Evolutionary conservation across 2,888 invertebrate species (phyloP), one percentile per base, ranked within the genome.

Genomic region (Apamea epomidion): DNA sequence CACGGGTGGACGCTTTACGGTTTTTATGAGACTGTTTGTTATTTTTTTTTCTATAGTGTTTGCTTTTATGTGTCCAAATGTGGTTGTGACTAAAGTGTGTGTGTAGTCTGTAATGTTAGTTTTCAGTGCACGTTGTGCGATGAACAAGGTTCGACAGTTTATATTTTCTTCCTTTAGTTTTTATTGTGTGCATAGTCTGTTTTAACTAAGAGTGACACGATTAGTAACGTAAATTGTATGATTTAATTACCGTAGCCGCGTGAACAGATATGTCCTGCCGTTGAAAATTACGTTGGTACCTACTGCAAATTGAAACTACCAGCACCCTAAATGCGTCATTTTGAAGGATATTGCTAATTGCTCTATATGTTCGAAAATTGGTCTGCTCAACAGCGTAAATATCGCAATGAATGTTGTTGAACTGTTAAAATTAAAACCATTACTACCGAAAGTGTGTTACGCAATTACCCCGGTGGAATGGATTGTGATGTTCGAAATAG

Each of bases 1-100:
- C 87, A 90, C 78, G 93, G 88, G 92, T 93, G 95, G 95, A 95
- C 96, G 96, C 91, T 92, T 91, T 91, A 93, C 90, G 90, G 91
- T 92, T 95, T 96, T 95, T 95, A 95, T 94, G 94, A 86, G 91
- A 90, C 86, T 90, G 90, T 93, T 93, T 93, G 91, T 92, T 93
- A 37, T 37, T 90, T 91, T 91, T 91, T 89, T 90, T 88, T 85
- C 84, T 85, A 79, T 85, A 87, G 87, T 90, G 89, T 82, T 60
- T 71, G 37, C 73, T 84, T 89, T 87, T 80, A 83, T 84, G 81
- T 82, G 80, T 85, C 83, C 84, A 88, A 81, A 87, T 88, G 87
- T 89, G 86, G 78, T 86, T 83, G 83, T 86, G 87, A 58, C 25
- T 78, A 18, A 71, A 80, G 73, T 58, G 83, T 80, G 80, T 64